These are phyloP conservation scores for Micrasema longulum DNA, from an alignment of 1,140 invertebrate species.

Conservation along the genomic window DNA sequence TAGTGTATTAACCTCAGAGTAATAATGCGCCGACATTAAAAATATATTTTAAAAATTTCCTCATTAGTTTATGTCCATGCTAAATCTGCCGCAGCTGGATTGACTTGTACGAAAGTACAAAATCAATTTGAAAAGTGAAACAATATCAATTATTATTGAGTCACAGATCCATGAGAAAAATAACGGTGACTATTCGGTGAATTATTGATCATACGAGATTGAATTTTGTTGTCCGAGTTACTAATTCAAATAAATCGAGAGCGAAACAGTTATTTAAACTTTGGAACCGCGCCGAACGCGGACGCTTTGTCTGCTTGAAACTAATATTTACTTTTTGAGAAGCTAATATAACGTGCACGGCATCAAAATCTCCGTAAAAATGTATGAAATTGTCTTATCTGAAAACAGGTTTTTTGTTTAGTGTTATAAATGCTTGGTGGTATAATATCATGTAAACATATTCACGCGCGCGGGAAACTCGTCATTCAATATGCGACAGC, in stretches of 20 bases:
- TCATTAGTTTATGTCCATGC: too few species aligned
- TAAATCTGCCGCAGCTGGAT: too few species aligned
- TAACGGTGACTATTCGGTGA: not conserved
- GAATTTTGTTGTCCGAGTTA: conserved; percentile 6
- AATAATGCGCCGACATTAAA: too few species aligned
- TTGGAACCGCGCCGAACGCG: conserved; percentile 18
- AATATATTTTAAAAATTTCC: too few species aligned
- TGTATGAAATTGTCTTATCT: too few species aligned
- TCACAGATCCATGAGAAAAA: too few species aligned
- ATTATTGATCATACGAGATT: conserved; percentile 16
- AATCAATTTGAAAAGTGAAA: too few species aligned
- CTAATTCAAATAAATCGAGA: conserved; percentile 25
- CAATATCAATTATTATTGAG: too few species aligned
- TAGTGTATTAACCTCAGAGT: too few species aligned
- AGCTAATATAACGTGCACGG: not conserved
- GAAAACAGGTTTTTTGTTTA: too few species aligned
- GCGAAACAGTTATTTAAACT: conserved; percentile 32
- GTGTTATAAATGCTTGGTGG: not conserved
- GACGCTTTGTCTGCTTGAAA: conserved; percentile 3
- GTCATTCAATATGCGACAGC: conserved; percentile 34
- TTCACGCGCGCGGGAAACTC: conserved; percentile 18
- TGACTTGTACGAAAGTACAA: too few species aligned
- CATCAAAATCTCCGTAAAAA: not conserved
- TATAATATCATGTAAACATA: not conserved
- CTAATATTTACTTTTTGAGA: conserved; percentile 4